Evolutionary conservation across 1,140 invertebrate species (phyloP).

Genomic region (Panulirus ornatus): DNA sequence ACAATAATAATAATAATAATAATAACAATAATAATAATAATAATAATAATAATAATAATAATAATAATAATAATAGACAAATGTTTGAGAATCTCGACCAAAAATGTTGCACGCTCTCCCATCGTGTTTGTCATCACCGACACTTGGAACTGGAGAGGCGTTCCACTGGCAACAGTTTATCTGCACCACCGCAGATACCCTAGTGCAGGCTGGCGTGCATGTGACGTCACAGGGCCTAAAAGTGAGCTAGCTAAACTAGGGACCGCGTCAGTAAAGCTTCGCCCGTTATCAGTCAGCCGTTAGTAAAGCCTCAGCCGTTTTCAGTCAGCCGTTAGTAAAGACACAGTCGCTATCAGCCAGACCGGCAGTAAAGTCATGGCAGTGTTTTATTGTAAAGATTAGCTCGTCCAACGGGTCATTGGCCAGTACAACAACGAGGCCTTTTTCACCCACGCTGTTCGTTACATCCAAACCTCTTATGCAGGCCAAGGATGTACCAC

Average conservation of each 20-base stretch:
- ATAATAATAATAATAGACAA: neutral
- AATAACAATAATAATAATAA: slow-evolving; percentile 6
- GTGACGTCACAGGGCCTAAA: neutral
- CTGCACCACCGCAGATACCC: neutral
- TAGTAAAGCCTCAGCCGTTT: too few species aligned
- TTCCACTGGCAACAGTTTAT: neutral
- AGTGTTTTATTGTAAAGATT: too few species aligned
- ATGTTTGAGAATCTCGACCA: neutral
- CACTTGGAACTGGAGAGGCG: neutral
- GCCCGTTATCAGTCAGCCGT: too few species aligned
- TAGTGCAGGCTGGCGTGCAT: neutral
- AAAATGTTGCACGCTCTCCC: neutral
- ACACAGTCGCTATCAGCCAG: too few species aligned
- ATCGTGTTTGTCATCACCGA: neutral
- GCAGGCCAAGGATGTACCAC: too few species aligned
- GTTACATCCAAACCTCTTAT: too few species aligned
- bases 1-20: neutral
- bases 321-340: too few species aligned
- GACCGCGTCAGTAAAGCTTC: too few species aligned
- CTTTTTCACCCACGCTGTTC: too few species aligned
- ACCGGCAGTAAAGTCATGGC: too few species aligned
- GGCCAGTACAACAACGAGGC: too few species aligned
- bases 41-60: slow-evolving; percentile 17
- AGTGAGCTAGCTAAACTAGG: neutral
- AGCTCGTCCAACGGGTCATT: too few species aligned